phyloP scores from a whole-genome alignment of 2,888 invertebrate genomes.

The Dolichopus griseipennis region DNA sequence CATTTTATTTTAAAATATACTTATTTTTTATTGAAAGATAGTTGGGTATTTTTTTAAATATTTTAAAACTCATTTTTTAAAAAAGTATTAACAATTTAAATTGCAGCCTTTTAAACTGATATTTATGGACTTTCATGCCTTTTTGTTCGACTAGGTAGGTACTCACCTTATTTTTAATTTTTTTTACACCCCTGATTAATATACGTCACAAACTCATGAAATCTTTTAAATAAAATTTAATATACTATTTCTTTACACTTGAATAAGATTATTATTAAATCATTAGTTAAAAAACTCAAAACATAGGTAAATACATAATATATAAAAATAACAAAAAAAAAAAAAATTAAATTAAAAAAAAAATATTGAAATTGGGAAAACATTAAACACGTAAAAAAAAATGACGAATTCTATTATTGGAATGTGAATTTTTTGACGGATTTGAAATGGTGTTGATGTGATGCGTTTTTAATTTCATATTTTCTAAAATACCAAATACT shows the following conservation, averaged over 20 bases:
- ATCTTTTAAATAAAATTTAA: neutral
- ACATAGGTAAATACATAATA: neutral
- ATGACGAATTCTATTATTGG: neutral
- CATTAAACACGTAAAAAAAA: neutral
- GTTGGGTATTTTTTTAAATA: no score
- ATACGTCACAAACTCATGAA: neutral
- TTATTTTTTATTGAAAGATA: no score
- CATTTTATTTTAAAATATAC: no score
- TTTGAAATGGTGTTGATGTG: constrained; percentile 6
- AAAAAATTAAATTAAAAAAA: neutral
- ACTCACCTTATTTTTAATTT: neutral
- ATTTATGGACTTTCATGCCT: no score
- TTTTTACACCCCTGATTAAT: neutral
- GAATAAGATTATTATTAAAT: neutral
- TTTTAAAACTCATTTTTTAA: no score
- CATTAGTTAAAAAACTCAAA: neutral
- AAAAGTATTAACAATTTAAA: no score
- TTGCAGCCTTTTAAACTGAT: no score
- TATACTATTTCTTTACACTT: neutral
- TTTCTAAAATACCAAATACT: no score
- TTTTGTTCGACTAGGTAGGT: no score
- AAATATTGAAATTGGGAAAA: no score
- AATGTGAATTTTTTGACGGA: neutral
- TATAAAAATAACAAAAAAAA: neutral
- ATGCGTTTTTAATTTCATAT: constrained; percentile 10